Evolutionary conservation across 2,797 vertebrate genomes (phyloP).

Genomic region (Hyperoplus lanceolatus): DNA sequence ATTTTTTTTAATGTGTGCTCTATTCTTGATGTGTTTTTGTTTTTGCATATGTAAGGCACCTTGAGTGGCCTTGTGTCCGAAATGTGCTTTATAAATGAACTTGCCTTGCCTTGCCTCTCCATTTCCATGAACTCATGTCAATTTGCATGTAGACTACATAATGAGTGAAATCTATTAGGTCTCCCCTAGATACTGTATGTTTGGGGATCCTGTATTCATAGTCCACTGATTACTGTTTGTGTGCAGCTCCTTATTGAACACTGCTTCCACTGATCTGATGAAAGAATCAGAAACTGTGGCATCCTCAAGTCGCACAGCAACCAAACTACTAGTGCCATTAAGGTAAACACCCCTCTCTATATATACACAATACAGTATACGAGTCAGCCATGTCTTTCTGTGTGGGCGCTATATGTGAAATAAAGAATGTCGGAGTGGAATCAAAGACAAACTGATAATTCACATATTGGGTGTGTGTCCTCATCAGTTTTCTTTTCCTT

Average conservation of each 20-base stretch:
- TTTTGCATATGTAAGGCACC: too few relatives aligned
- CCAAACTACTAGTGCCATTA: neutral
- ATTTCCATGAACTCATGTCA: conserved; percentile 3
- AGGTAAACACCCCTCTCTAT: too few relatives aligned
- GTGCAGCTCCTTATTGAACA: conserved; percentile 24
- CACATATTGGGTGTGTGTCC: neutral
- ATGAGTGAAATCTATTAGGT: conserved; percentile 18
- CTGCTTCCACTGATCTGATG: conserved; percentile 38
- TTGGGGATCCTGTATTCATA: neutral
- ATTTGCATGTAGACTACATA: conserved; percentile 5
- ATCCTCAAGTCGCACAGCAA: conserved; percentile 6
- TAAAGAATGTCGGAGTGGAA: conserved; percentile 6
- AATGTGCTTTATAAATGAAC: too few relatives aligned
- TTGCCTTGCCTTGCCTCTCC: too few relatives aligned
- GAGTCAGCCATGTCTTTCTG: neutral
- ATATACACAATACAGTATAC: too few relatives aligned
- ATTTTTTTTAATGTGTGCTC: too few relatives aligned
- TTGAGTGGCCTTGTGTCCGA: too few relatives aligned
- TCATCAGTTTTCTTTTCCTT: neutral
- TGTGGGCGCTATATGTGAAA: conserved; percentile 5
- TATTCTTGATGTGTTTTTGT: too few relatives aligned
- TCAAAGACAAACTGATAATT: conserved; percentile 14
- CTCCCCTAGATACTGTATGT: neutral
- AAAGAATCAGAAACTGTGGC: conserved; percentile 48
- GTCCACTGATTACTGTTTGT: conserved; percentile 12